Evolutionary conservation across 2,113 vertebrate genomes (phyloP).

Genomic region (Epinephelus lanceolatus): DNA sequence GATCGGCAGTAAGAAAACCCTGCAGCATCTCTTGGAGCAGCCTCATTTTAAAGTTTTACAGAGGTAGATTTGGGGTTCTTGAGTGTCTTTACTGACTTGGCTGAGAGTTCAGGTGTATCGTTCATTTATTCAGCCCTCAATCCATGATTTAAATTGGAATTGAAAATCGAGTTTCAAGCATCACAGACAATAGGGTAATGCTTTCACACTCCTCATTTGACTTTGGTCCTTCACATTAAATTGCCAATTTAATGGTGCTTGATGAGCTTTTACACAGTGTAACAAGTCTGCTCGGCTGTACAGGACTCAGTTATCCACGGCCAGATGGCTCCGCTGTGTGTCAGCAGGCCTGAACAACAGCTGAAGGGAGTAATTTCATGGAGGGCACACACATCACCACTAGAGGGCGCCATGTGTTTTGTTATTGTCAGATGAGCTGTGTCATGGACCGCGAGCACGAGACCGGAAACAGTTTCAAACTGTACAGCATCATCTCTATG

Average conservation of each 20-base stretch:
- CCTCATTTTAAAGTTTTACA: background rate
- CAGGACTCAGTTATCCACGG: background rate
- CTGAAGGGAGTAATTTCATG: background rate
- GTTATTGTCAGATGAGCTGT: background rate
- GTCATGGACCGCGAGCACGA: background rate
- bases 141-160: background rate
- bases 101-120: background rate
- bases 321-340: constrained; percentile 53
- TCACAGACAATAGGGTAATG: background rate
- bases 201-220: background rate
- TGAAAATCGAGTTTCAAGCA: background rate
- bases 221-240: background rate
- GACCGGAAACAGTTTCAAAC: constrained; percentile 62
- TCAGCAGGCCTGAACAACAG: constrained; percentile 18
- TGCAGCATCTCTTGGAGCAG: background rate
- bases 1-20: background rate
- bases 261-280: background rate
- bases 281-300: background rate
- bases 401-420: constrained; percentile 6
- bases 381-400: background rate
- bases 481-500: constrained; percentile 40
- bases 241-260: background rate
- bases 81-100: background rate
- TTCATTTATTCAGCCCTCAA: background rate
- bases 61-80: background rate